phyloP scores from a whole-genome alignment of 2,888 invertebrate genomes.

The Drosophila algonquin region DNA sequence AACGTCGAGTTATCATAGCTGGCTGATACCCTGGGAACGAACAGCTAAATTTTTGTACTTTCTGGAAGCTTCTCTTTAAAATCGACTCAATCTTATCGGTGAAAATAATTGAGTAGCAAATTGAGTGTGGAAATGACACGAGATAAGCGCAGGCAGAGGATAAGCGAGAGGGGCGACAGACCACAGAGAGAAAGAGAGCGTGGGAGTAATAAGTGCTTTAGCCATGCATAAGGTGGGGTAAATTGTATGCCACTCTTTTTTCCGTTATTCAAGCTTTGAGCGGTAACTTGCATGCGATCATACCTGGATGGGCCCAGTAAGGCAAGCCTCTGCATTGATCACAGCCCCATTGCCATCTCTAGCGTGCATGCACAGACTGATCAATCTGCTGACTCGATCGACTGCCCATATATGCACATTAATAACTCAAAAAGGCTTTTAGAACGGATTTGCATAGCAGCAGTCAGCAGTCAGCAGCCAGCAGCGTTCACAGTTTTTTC shows the following conservation, averaged over 20 bases:
- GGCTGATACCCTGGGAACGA: neutral
- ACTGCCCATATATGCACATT: constrained; percentile 45
- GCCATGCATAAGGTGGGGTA: neutral
- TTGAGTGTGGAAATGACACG: neutral
- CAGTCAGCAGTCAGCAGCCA: neutral
- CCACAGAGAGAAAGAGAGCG: neutral
- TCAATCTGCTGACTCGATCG: constrained; percentile 23
- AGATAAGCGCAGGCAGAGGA: neutral
- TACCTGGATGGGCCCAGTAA: neutral
- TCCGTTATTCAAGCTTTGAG: no score
- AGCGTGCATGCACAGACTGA: constrained; percentile 11
- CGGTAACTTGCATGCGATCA: no score
- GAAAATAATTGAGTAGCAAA: constrained; percentile 7
- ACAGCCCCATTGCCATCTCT: neutral
- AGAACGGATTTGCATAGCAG: constrained; percentile 45
- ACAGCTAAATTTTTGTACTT: neutral
- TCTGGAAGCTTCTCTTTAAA: neutral
- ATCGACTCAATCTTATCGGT: neutral
- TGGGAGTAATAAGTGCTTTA: no score
- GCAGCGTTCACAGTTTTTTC: constrained; percentile 2
- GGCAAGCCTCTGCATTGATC: neutral
- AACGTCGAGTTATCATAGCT: neutral
- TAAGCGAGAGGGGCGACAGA: neutral
- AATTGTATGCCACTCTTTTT: neutral
- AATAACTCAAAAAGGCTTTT: constrained; percentile 50